Percentiles rank a stretch among this genome's conserved stretches.
Conservation (phyloP, 1,140 invertebrate genomes). For the Panulirus ornatus region DNA sequence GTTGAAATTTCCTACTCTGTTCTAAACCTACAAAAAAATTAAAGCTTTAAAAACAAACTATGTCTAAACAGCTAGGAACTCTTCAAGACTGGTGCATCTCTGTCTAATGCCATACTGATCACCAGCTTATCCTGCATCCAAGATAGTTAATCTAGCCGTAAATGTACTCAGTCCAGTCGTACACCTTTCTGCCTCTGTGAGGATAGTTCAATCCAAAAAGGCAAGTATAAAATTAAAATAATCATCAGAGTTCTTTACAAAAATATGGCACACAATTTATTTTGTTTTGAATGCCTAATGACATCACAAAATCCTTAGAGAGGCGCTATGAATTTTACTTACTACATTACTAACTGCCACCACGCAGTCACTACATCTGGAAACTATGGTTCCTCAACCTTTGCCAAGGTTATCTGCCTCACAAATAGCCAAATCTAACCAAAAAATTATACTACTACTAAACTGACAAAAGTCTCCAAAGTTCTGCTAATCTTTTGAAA, state of each 20-base stretch:
- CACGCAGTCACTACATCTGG: not conserved
- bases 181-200: not conserved
- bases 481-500: too few species aligned
- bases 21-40: constrained; percentile 21
- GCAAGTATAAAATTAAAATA: constrained; percentile 45
- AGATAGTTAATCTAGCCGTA: not conserved
- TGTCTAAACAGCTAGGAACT: constrained; percentile 49
- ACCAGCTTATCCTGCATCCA: not conserved
- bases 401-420: too few species aligned
- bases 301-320: constrained; percentile 33
- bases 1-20: constrained; percentile 2
- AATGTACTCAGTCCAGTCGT: not conserved
- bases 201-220: constrained; percentile 1
- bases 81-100: constrained; percentile 35
- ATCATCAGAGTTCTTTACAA: constrained; percentile 37
- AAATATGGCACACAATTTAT: constrained; percentile 64
- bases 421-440: too few species aligned
- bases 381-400: not conserved
- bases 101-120: constrained; percentile 6
- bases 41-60: constrained; percentile 30
- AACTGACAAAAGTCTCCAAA: too few species aligned
- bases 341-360: not conserved
- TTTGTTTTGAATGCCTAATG: constrained; percentile 36
- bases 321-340: not conserved
- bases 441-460: too few species aligned